Evolutionary conservation across 2,797 vertebrate genomes (phyloP).

Genomic region (Menidia menidia): DNA sequence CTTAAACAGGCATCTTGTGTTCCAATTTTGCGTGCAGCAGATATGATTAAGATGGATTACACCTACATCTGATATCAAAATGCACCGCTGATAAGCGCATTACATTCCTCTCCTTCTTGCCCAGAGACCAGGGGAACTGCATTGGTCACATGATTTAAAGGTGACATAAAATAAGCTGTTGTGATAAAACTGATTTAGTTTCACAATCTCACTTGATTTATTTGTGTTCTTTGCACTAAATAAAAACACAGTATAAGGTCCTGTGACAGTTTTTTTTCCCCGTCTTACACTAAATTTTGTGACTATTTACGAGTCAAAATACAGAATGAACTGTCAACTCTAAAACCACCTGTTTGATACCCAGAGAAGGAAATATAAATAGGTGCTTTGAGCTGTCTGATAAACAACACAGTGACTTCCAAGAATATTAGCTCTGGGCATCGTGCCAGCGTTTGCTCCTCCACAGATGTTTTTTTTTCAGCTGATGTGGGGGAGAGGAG

Average conservation of each 20-base stretch:
- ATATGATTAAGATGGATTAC: constrained; percentile 63
- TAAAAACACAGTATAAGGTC: neutral
- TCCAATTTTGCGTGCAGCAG: constrained; percentile 35
- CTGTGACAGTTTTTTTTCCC: neutral
- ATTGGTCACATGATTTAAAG: constrained; percentile 24
- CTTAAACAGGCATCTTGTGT: constrained; percentile 45
- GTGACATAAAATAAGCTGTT: constrained; percentile 15
- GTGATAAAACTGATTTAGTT: constrained; percentile 4
- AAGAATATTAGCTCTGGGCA: constrained; percentile 63
- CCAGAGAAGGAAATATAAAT: constrained; percentile 37
- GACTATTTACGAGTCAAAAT: constrained; percentile 3
- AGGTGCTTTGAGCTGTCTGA: constrained; percentile 43
- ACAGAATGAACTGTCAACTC: constrained; percentile 18
- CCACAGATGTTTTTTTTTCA: constrained; percentile 47
- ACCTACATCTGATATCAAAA: constrained; percentile 66
- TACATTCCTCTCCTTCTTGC: constrained; percentile 27
- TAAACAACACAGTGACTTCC: constrained; percentile 51
- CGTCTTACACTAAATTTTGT: neutral
- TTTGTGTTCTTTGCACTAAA: constrained; percentile 3
- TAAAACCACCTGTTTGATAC: constrained; percentile 23
- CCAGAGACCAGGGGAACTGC: constrained; percentile 15
- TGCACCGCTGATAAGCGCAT: constrained; percentile 38
- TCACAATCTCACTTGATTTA: constrained; percentile 9
- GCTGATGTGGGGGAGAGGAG: constrained; percentile 39
- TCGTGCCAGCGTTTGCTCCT: constrained; percentile 57